These are phyloP conservation scores for Chiridota heheva DNA, from an alignment of 35 echinoderm and acorn worm genomes.

Conservation along the genomic window DNA sequence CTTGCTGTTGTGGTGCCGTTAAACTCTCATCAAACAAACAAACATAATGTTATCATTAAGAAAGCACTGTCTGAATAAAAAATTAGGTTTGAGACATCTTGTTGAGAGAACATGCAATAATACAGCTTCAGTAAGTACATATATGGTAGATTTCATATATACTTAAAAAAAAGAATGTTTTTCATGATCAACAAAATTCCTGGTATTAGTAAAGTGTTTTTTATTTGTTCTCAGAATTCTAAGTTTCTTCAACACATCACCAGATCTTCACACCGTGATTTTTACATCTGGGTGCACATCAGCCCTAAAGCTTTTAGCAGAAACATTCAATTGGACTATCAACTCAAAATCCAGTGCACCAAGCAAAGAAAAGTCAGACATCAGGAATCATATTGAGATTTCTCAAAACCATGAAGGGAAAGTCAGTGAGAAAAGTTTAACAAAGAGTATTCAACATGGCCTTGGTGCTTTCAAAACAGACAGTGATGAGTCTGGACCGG, in stretches of 20 bases:
- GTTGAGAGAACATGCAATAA: too few species aligned
- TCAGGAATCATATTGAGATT: too few species aligned
- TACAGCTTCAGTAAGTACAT: too few species aligned
- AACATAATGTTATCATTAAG: too few species aligned
- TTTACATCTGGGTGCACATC: conserved; percentile 90
- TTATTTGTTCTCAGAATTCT: conserved; percentile 73
- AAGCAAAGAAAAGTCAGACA: neutral
- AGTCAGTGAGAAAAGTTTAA: too few species aligned
- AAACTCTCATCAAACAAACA: too few species aligned
- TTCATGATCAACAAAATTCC: neutral
- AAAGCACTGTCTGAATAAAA: too few species aligned
- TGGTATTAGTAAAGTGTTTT: too few species aligned
- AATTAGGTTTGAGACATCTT: too few species aligned
- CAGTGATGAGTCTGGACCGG: neutral
- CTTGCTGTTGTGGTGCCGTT: too few species aligned
- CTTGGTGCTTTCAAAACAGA: neutral
- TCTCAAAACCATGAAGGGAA: too few species aligned
- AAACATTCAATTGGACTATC: conserved; percentile 70
- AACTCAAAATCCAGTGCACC: neutral
- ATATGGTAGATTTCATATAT: neutral
- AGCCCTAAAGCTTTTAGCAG: conserved; percentile 81
- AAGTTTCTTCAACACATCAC: conserved; percentile 76
- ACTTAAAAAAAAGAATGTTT: neutral
- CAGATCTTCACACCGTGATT: conserved; percentile 71
- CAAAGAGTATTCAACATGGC: too few species aligned